Percentiles rank a stretch among this genome's conserved stretches.
Conservation (phyloP, 2,797 vertebrate genomes). For the Thaleichthys pacificus region DNA sequence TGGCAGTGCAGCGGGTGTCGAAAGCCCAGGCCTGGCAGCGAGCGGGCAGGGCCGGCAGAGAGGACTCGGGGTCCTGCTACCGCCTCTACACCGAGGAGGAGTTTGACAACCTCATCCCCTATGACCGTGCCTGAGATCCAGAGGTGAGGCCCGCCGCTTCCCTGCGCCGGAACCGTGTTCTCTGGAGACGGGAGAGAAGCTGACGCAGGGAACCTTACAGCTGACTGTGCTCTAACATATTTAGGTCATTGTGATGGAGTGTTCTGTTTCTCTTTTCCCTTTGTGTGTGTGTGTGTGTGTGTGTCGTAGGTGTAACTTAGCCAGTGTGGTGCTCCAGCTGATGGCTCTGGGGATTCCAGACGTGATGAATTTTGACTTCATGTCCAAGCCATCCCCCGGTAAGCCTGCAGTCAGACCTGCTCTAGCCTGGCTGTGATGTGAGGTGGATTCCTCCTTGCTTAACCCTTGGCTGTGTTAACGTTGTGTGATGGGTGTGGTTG, state of each 20-base stretch:
- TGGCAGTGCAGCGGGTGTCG: slow-evolving; percentile 92
- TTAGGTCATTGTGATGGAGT: slow-evolving; percentile 41
- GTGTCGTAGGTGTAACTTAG: slow-evolving; percentile 87
- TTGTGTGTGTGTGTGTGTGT: background rate
- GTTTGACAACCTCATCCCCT: slow-evolving; percentile 86
- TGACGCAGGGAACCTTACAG: background rate
- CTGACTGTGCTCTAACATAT: slow-evolving; percentile 4
- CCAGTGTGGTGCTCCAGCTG: slow-evolving; percentile 90
- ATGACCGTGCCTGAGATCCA: slow-evolving; percentile 96
- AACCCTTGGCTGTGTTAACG: background rate
- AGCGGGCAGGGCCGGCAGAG: slow-evolving; percentile 88
- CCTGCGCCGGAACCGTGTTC: background rate
- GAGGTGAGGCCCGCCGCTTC: slow-evolving; percentile 73
- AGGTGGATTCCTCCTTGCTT: background rate
- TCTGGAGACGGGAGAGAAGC: background rate
- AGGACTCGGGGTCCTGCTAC: slow-evolving; percentile 88
- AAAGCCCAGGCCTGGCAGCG: slow-evolving; percentile 98
- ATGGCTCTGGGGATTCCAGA: slow-evolving; percentile 90
- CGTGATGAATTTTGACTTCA: slow-evolving; percentile 94
- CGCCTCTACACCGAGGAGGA: slow-evolving; percentile 94
- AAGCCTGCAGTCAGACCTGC: slow-evolving; percentile 29
- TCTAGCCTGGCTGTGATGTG: background rate
- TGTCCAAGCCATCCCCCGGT: slow-evolving; percentile 97
- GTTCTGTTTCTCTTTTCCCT: background rate
- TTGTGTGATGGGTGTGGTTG: slow-evolving; percentile 10